Percentiles rank a stretch among this genome's conserved stretches.
These are phyloP conservation scores for Campoplex capitator DNA, from an alignment of 2,888 invertebrate genomes.

Conservation along the genomic window DNA sequence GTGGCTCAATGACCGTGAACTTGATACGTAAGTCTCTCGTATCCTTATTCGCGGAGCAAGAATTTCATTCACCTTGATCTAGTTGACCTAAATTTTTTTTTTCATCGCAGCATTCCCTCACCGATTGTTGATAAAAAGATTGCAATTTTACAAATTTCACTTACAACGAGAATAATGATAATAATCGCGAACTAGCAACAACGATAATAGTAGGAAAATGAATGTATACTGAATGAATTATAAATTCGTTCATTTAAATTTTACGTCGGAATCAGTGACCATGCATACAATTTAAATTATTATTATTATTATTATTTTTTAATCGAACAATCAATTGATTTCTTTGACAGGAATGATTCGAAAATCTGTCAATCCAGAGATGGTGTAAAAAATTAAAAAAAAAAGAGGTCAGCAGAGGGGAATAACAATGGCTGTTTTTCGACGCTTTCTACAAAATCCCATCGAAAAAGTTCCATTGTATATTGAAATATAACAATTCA, in stretches of 20 bases:
- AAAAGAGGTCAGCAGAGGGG: background rate
- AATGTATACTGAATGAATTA: background rate
- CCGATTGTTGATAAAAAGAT: background rate
- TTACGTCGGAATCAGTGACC: background rate
- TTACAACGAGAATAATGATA: background rate
- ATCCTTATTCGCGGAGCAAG: slow-evolving; percentile 29
- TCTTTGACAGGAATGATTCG: background rate
- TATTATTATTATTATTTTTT: background rate
- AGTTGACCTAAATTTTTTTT: slow-evolving; percentile 27
- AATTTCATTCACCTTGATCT: slow-evolving; percentile 41
- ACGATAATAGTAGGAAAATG: background rate
- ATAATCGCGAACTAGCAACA: too few species aligned
- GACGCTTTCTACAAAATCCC: slow-evolving; percentile 18
- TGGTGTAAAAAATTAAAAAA: background rate
- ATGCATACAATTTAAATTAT: background rate
- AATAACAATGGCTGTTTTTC: slow-evolving; percentile 29
- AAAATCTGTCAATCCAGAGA: background rate
- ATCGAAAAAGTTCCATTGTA: slow-evolving; percentile 39
- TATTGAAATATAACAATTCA: slow-evolving; percentile 37
- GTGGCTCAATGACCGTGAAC: slow-evolving; percentile 61
- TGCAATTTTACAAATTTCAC: background rate
- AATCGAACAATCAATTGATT: background rate
- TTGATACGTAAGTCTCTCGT: slow-evolving; percentile 50
- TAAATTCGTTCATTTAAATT: background rate
- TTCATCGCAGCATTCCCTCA: background rate